A percentile compares a stretch with the other conserved stretches of the same genome.
phyloP scores from a whole-genome alignment of 2,888 invertebrate species.

The Chaitophorus viminalis region DNA sequence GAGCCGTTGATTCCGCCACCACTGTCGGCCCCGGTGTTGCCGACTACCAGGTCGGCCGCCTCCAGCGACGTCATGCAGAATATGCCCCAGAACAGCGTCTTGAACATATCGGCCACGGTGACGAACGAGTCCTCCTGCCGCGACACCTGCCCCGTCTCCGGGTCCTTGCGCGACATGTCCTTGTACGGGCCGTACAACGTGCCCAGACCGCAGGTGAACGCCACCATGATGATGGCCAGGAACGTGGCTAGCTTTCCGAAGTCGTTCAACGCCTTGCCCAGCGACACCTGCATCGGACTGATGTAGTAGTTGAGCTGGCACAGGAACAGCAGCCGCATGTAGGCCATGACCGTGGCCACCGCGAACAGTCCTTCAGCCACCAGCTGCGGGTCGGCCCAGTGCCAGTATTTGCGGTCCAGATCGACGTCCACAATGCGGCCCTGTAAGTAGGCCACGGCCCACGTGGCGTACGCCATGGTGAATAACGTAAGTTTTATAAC shows the following conservation, averaged over 20 bases:
- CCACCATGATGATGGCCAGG: conserved; percentile 72
- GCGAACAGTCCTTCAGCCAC: conserved; percentile 76
- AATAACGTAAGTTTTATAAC: conserved; percentile 73
- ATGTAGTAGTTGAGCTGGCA: conserved; percentile 73
- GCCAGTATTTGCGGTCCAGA: too few species aligned
- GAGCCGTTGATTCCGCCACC: too few species aligned
- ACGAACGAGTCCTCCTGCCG: too few species aligned
- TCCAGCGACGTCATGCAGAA: too few species aligned
- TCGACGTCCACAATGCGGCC: conserved; percentile 70
- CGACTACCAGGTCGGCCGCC: too few species aligned
- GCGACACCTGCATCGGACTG: conserved; percentile 74
- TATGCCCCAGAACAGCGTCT: too few species aligned
- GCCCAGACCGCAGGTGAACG: too few species aligned
- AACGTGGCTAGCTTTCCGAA: conserved; percentile 74
- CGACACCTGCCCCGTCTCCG: too few species aligned
- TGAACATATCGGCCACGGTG: too few species aligned
- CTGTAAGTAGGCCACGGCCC: conserved; percentile 73
- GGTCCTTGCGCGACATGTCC: too few species aligned
- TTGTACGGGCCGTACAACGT: too few species aligned
- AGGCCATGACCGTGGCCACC: conserved; percentile 76
- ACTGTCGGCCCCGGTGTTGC: too few species aligned
- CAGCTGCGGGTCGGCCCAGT: conserved; percentile 75
- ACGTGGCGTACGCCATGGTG: conserved; percentile 72
- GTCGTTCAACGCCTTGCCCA: conserved; percentile 77
- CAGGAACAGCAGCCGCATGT: conserved; percentile 73